Evolutionary conservation across 2,888 invertebrate genomes (phyloP).

Genomic region (Deilephila porcellus): DNA sequence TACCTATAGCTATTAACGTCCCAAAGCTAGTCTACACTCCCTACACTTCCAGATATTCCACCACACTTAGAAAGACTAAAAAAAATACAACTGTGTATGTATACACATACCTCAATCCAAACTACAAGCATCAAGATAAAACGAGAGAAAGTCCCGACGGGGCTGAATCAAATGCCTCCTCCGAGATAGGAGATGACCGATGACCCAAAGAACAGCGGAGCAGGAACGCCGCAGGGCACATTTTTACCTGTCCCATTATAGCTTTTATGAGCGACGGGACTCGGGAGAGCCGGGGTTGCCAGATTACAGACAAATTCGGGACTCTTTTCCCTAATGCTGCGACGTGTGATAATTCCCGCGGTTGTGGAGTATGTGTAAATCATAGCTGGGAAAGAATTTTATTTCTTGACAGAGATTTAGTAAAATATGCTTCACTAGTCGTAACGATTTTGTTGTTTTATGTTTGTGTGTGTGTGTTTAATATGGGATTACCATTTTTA

Average conservation of each 20-base stretch:
- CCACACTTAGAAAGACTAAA: too few relatives aligned
- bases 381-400: background rate
- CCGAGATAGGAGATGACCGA: constrained; percentile 24
- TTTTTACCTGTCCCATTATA: constrained; percentile 45
- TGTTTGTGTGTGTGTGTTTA: too few relatives aligned
- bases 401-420: background rate
- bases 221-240: constrained; percentile 32
- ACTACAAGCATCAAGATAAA: constrained; percentile 18
- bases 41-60: too few relatives aligned
- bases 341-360: constrained; percentile 15
- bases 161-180: constrained; percentile 18
- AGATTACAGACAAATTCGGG: constrained; percentile 22
- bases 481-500: too few relatives aligned
- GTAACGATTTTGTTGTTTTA: too few relatives aligned
- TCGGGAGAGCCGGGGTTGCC: constrained; percentile 35
- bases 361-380: background rate
- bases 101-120: background rate
- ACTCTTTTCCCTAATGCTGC: background rate
- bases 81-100: too few relatives aligned
- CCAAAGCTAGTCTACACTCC: too few relatives aligned
- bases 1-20: too few relatives aligned
- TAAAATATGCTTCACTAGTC: too few relatives aligned
- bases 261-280: constrained; percentile 40
- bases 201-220: constrained; percentile 23
- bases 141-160: background rate